A percentile compares a stretch with the other conserved stretches of the same genome.
These are phyloP conservation scores for Cyanocitta stelleri DNA, from an alignment of 2,113 vertebrate genomes.

Conservation along the genomic window DNA sequence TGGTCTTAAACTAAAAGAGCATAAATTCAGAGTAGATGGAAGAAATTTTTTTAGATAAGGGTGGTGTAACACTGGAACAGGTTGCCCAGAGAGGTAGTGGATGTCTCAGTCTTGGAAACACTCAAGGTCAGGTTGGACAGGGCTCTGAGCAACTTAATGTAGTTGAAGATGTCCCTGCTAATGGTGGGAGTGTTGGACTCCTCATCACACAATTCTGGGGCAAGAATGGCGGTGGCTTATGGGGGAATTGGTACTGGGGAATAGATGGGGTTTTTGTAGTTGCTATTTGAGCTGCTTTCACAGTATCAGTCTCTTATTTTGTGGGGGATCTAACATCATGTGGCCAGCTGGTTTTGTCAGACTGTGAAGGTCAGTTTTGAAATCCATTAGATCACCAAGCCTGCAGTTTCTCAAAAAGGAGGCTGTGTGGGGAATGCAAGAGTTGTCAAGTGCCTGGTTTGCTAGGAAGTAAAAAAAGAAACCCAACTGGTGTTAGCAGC, in stretches of 20 bases:
- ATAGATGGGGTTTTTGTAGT: neutral
- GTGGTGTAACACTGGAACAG: neutral
- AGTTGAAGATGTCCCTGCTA: neutral
- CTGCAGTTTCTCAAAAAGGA: neutral
- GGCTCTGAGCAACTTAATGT: neutral
- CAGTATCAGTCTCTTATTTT: neutral
- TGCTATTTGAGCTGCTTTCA: neutral
- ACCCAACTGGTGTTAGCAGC: neutral
- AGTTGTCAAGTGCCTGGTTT: neutral
- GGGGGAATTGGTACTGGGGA: neutral
- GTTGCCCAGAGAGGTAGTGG: neutral
- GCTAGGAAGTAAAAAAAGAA: neutral
- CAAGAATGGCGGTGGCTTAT: neutral
- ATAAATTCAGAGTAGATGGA: neutral
- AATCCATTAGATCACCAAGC: neutral
- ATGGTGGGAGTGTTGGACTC: rapidly evolving
- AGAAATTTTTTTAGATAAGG: neutral
- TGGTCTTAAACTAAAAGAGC: neutral
- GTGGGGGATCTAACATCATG: neutral
- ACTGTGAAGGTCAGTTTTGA: neutral
- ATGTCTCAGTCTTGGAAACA: neutral
- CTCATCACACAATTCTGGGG: neutral
- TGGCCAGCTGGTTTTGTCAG: neutral
- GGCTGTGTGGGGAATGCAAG: neutral
- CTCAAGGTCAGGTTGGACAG: neutral